These are phyloP conservation scores for Camptogramma bilineatum DNA, from an alignment of 2,888 invertebrate species.

Conservation along the genomic window DNA sequence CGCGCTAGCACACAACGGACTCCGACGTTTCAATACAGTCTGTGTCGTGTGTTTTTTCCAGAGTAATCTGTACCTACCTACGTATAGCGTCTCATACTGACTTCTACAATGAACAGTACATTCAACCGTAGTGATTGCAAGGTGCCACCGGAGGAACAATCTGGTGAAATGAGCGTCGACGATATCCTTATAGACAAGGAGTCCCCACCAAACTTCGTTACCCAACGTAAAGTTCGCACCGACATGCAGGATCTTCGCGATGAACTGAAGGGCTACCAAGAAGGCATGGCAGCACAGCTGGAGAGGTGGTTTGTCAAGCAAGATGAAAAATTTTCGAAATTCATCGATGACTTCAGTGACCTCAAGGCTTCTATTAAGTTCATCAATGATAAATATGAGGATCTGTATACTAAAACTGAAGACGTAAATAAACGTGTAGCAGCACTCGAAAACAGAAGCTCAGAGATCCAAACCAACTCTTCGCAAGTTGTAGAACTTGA, in stretches of 20 bases:
- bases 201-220: slow-evolving; percentile 4
- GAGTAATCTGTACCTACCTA: no score
- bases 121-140: not conserved
- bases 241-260: slow-evolving; percentile 2
- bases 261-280: not conserved
- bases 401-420: not conserved
- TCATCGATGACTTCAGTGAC: slow-evolving; percentile 2
- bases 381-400: slow-evolving; percentile 2
- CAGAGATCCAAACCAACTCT: not conserved
- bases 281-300: not conserved
- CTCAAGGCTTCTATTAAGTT: slow-evolving; percentile 6
- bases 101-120: slow-evolving; percentile 4
- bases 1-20: no score
- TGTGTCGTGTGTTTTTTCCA: no score
- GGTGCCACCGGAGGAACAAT: not conserved
- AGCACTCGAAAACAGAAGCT: not conserved
- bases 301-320: slow-evolving; percentile 5
- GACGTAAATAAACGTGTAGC: slow-evolving; percentile 1
- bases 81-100: no score
- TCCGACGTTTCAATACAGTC: no score
- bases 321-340: slow-evolving; percentile 1
- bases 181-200: slow-evolving; percentile 6
- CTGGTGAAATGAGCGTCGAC: slow-evolving; percentile 7
- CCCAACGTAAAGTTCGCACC: not conserved
- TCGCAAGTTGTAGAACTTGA: not conserved